Evolutionary conservation across 2,888 invertebrate genomes (phyloP).

Genomic region (Harmothoe impar): DNA sequence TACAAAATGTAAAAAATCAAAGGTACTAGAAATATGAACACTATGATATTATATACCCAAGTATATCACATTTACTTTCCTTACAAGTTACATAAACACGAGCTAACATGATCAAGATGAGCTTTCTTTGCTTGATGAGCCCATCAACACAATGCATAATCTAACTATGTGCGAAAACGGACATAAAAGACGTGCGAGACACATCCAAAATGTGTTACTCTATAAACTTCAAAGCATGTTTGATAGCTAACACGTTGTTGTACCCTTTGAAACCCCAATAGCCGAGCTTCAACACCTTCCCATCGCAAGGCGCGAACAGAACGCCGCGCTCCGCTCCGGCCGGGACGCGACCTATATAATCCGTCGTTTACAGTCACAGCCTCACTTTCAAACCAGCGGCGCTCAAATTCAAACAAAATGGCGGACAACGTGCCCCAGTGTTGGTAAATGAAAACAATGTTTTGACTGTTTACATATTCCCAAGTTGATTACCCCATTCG

Average conservation of each 20-base stretch:
- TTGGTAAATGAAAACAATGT: conserved; percentile 31
- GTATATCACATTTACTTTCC: too few relatives aligned
- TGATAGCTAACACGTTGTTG: background rate
- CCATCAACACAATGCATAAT: too few relatives aligned
- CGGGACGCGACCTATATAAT: conserved; percentile 8
- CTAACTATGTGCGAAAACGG: background rate
- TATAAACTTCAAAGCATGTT: background rate
- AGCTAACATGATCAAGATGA: too few relatives aligned
- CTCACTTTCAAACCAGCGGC: conserved; percentile 47
- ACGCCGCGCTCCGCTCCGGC: background rate
- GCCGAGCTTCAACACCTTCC: background rate
- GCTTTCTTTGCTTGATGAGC: too few relatives aligned
- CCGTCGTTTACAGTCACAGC: background rate
- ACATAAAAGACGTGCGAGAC: background rate
- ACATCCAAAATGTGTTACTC: background rate
- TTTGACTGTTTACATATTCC: conserved; percentile 13
- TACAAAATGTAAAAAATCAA: too few relatives aligned
- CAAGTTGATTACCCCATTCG: background rate
- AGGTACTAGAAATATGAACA: too few relatives aligned
- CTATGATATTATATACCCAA: too few relatives aligned
- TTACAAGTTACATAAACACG: too few relatives aligned
- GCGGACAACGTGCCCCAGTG: conserved; percentile 30
- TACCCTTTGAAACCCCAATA: background rate
- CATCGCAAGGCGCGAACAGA: background rate
- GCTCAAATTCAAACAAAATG: conserved; percentile 56